Base-by-base conservation (phyloP, 2,888 invertebrate genomes). In the Acanthosepion lycidas region DNA sequence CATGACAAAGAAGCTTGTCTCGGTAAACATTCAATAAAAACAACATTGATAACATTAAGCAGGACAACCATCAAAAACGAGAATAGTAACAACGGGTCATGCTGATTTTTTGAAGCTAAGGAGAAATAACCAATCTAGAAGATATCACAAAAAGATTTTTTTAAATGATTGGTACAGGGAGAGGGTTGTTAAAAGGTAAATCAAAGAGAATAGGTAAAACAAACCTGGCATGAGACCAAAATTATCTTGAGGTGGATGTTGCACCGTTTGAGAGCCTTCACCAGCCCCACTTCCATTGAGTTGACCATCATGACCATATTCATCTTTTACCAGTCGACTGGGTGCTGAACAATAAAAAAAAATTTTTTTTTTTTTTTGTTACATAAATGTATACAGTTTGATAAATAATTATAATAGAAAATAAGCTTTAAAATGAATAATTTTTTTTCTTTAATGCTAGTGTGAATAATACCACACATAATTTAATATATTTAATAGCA, bases 241-340 rank as follows among this genome's bases (percentile, higher is more conserved):
- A 42, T 94, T 95, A 48, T 96, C 96, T 59, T 95, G 95, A 33
- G 96, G 96, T 20, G 96, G 96, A 95, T 96, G 96, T 94, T 96
- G 96, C 51, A 97, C 96, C 0, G 97, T 96, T 95, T 97, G 96
- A 15, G 95, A 95, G 59, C 95, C 95, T 91, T 96, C 96, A 15
- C 95, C 96, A 9, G 96, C 95, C 8, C 95, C 95, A 15, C 95
- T 95, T 78, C 96, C 95, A 93, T 96, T 96, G 55, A 96, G 95
- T n/a, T 94, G 49, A 33, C 96, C 95, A n/a, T 96, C 96, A 93
- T 95, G 95, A 18, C 96, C 96, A 95, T 99, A 99, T 97, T 99
- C 99, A 98, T 99, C 99, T 97, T 99, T 99, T 64, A 99, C 98
- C 96, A 99, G 98, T 96, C 99, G 98, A 97, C 98, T 98, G n/a